Percentiles rank a stretch among this genome's conserved stretches.
Conservation (phyloP, 2,888 invertebrate genomes). For the Suillia variegata region DNA sequence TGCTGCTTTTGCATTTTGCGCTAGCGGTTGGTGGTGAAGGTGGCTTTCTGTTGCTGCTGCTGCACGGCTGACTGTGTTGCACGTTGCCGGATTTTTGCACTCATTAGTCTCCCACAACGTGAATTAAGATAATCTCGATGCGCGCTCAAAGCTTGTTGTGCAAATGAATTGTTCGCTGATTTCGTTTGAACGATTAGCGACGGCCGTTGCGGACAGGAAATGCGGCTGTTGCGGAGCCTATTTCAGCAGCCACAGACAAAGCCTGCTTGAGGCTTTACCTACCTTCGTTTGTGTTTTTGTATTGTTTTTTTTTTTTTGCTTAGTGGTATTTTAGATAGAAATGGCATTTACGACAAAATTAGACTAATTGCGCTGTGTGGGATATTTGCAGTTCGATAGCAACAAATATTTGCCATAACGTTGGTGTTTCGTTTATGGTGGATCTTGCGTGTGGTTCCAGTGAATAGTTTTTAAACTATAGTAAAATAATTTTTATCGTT, state of each 20-base stretch:
- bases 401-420: too few relatives aligned
- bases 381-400: too few relatives aligned
- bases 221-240: constrained; percentile 10
- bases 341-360: constrained; percentile 48
- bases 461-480: too few relatives aligned
- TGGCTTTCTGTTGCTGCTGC: constrained; percentile 24
- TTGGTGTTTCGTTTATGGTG: too few relatives aligned
- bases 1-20: constrained; percentile 12
- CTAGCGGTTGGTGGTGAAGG: constrained; percentile 2
- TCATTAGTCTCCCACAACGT: constrained; percentile 62
- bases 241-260: too few relatives aligned
- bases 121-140: constrained; percentile 59
- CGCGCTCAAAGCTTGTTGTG: constrained; percentile 50
- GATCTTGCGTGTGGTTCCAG: too few relatives aligned
- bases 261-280: too few relatives aligned
- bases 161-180: constrained; percentile 61
- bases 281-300: constrained; percentile 16
- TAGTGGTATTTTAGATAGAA: constrained; percentile 36
- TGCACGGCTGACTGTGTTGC: constrained; percentile 18
- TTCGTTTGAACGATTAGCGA: constrained; percentile 60
- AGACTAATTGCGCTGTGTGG: constrained; percentile 51
- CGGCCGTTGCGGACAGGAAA: constrained; percentile 29
- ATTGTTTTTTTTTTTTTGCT: constrained; percentile 8
- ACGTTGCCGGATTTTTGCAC: constrained; percentile 47
- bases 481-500: too few relatives aligned